Base-by-base conservation (phyloP, 2,888 invertebrate genomes). In the Cinara cedri region DNA sequence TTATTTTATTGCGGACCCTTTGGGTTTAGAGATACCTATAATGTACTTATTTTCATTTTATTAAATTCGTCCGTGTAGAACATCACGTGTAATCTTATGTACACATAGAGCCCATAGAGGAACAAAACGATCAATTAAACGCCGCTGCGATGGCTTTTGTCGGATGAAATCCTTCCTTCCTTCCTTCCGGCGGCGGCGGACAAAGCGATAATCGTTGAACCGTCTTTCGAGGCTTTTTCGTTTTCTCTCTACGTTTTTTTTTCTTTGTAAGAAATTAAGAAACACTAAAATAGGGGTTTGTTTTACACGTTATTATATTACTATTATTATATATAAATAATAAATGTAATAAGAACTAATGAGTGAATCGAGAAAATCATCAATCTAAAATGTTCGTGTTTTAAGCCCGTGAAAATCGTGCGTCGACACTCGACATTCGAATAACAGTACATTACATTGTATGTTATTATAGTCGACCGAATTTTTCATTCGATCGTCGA, bases 321-420 rank as follows among this genome's bases (percentile, higher is more conserved):
- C n/a, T n/a, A n/a, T n/a, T n/a, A n/a, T n/a, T n/a, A n/a, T n/a
- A n/a, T n/a, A n/a, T n/a, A n/a, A n/a, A n/a, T n/a, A n/a, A 34
- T 34, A 34, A 4, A 34, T 26, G 26, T 60, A 57, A 26, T 46
- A 57, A 57, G 57, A 57, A 46, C 44, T 55, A 55, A 71, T 55
- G 55, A 55, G 54, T 24, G 44, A 54, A 42, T 44, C 34, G 24
- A 65, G 55, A 65, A 75, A 55, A n/a, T 24, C 51, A 75, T 75
- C 75, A 54, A 55, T 75, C 75, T 75, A 24, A 75, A 65, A 65
- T 16, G 54, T 44, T 34, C 75, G 54, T n/a, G n/a, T 13, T 42
- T 54, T 24, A 63, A 55, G 60, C 55, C 6, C 34, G 34, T 21
- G 44, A 21, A 62, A 75, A 75, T 63, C 74, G 24, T 75, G 54